These are phyloP conservation scores for Nerophis lumbriciformis DNA, from an alignment of 2,113 vertebrate genomes.

Conservation along the genomic window DNA sequence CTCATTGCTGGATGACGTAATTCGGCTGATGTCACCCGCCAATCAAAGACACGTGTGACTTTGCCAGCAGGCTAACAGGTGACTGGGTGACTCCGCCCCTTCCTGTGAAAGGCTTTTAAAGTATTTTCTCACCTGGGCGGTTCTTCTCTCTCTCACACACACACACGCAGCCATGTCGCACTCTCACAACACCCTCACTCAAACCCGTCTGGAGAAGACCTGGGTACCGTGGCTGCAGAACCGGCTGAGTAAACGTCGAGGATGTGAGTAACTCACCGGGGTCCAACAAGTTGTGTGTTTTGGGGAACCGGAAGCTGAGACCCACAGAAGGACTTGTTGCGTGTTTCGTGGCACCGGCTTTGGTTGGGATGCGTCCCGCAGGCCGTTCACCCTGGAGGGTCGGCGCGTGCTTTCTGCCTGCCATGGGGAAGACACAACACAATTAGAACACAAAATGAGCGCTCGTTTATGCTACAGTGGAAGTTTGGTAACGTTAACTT, in stretches of 20 bases:
- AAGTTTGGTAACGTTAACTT: neutral
- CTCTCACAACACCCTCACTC: constrained; percentile 71
- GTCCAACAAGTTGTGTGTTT: neutral
- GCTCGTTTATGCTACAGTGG: no score
- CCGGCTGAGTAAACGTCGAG: constrained; percentile 72
- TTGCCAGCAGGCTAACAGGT: constrained; percentile 10
- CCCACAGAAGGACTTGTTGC: neutral
- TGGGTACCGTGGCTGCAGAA: constrained; percentile 80
- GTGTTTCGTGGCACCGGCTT: neutral
- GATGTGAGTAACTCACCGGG: constrained; percentile 65
- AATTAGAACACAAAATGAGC: no score
- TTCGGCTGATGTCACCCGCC: constrained; percentile 8
- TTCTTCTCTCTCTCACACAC: constrained; percentile 8
- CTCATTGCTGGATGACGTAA: constrained; percentile 29
- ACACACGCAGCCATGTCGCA: constrained; percentile 58
- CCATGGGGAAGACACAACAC: no score
- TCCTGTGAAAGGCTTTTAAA: constrained; percentile 29
- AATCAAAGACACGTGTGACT: constrained; percentile 5
- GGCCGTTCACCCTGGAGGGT: constrained; percentile 49
- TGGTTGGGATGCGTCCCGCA: neutral
- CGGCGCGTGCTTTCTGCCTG: neutral
- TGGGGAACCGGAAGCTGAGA: no score
- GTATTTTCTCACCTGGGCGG: constrained; percentile 8
- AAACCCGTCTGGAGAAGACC: constrained; percentile 83
- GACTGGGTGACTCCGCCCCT: neutral